Evolutionary conservation across 2,797 vertebrate genomes (phyloP).

Genomic region (Limnodromus scolopaceus): DNA sequence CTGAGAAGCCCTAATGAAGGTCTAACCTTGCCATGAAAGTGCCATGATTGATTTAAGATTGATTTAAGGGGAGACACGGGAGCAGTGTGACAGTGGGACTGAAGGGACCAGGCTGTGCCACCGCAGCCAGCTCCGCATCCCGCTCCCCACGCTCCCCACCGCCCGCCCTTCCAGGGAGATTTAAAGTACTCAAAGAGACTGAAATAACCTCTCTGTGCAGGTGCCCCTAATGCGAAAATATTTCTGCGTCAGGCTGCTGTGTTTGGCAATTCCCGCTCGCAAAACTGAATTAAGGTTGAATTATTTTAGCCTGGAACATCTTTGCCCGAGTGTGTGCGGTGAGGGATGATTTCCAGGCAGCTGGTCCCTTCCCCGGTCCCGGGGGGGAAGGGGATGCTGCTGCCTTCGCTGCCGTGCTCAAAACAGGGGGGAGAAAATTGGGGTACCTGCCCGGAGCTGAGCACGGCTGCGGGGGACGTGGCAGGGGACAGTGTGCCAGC

Average conservation of each 20-base stretch:
- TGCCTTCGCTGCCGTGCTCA: background rate
- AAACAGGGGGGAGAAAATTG: fast-evolving
- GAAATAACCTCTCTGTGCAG: background rate
- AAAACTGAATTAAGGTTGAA: background rate
- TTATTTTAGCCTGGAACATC: background rate
- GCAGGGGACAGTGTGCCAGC: background rate
- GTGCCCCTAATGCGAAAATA: background rate
- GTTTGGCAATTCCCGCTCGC: background rate
- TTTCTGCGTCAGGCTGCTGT: background rate
- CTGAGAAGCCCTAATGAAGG: constrained; percentile 4
- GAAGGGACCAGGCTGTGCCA: background rate
- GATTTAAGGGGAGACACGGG: background rate
- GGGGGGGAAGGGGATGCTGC: background rate
- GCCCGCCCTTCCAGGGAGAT: background rate
- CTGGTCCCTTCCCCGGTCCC: background rate
- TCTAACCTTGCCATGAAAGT: background rate
- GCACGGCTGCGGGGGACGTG: background rate
- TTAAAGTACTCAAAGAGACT: background rate
- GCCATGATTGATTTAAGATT: background rate
- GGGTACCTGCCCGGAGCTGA: background rate
- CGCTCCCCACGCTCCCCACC: background rate
- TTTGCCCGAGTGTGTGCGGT: background rate
- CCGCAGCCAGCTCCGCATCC: background rate
- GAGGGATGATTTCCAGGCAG: background rate
- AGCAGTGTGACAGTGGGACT: background rate